Conservation (phyloP, 2,888 invertebrate genomes). For the Agrypnus murinus region DNA sequence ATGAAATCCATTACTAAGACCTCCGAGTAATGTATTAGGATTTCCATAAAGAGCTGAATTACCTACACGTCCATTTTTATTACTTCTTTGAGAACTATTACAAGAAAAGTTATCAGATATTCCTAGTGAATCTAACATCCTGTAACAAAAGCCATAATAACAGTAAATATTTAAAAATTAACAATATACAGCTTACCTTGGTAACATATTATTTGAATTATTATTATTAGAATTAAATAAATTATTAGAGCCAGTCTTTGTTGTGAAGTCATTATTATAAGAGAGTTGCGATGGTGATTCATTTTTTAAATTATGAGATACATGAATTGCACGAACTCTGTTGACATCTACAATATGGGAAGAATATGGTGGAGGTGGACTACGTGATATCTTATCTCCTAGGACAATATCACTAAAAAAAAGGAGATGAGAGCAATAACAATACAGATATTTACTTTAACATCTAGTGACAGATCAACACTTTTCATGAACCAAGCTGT, state of each 20-base stretch:
- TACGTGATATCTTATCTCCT: slow-evolving; percentile 62
- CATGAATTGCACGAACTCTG: slow-evolving; percentile 56
- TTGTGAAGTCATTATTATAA: slow-evolving; percentile 50
- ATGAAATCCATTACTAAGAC: slow-evolving; percentile 59
- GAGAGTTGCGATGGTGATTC: slow-evolving; percentile 54
- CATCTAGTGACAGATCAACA: too few species aligned
- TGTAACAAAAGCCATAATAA: slow-evolving; percentile 45
- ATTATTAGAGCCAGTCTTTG: slow-evolving; percentile 56
- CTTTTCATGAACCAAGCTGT: too few species aligned
- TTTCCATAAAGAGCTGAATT: slow-evolving; percentile 63
- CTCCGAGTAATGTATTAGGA: slow-evolving; percentile 60
- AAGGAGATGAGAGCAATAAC: background rate
- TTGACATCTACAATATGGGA: slow-evolving; percentile 62
- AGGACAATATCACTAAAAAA: slow-evolving; percentile 51
- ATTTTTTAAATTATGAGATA: slow-evolving; percentile 53
- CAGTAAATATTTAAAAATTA: background rate
- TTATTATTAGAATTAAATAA: slow-evolving; percentile 58
- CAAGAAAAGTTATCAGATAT: slow-evolving; percentile 57
- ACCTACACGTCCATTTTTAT: slow-evolving; percentile 56
- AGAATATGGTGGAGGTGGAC: slow-evolving; percentile 72
- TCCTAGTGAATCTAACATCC: slow-evolving; percentile 61
- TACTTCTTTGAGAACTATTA: slow-evolving; percentile 55
- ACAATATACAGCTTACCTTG: slow-evolving; percentile 53
- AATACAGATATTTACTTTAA: too few species aligned
- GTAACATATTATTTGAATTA: slow-evolving; percentile 57